Evolutionary conservation across 2,113 vertebrate species (phyloP).

Genomic region (Thunnus maccoyii): DNA sequence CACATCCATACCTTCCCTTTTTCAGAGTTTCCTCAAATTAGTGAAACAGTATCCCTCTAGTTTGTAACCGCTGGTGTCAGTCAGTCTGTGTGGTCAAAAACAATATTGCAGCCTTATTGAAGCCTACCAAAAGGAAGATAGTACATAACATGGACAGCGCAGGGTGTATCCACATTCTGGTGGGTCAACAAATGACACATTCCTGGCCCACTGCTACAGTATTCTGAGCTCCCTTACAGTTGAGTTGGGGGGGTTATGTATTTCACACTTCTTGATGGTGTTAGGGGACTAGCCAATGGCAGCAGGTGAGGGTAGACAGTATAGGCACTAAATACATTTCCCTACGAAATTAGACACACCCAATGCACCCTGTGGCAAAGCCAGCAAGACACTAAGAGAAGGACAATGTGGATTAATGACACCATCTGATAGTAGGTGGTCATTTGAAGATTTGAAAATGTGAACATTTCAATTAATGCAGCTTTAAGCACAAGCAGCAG

Average conservation of each 20-base stretch:
- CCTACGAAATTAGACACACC: background rate
- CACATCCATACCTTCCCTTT: too few relatives aligned
- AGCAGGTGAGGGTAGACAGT: background rate
- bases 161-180: background rate
- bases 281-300: too few relatives aligned
- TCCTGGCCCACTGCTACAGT: background rate
- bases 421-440: background rate
- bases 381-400: background rate
- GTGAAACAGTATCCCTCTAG: too few relatives aligned
- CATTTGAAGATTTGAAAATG: constrained; percentile 2
- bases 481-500: constrained; percentile 17
- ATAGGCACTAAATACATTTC: background rate
- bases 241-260: too few relatives aligned
- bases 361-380: background rate
- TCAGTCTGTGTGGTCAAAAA: too few relatives aligned
- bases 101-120: too few relatives aligned
- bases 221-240: background rate
- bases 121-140: too few relatives aligned
- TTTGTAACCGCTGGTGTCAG: too few relatives aligned
- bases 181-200: background rate
- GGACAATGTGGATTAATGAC: background rate
- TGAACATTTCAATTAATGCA: constrained; percentile 5
- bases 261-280: too few relatives aligned
- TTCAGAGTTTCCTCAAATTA: too few relatives aligned
- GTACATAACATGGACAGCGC: background rate